Evolutionary conservation across 2,888 invertebrate species (phyloP), one percentile per base, ranked within the genome.

Genomic region (Conistra vaccinii): DNA sequence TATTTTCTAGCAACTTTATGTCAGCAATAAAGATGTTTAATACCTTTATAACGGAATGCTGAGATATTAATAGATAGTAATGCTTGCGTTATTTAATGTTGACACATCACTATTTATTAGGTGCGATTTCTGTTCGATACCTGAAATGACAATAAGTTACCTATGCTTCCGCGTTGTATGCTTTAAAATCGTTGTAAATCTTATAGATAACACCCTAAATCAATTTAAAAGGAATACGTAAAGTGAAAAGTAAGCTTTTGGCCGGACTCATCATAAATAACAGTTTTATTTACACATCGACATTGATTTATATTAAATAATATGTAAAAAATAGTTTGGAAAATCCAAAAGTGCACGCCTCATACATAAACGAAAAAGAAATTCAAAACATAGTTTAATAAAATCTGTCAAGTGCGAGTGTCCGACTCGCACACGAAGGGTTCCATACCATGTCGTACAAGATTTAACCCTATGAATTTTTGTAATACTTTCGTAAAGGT

Each of bases 21-120:
- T 71, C 63, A 68, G 86, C 63, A 74, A 87, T 91, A 89, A 91
- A 90, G 39, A 68, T 74, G 48, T 83, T 85, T 88, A 87, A 90
- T 87, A 85, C 78, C 72, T 80, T 81, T 80, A 79, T 81, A 83
- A 84, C 82, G 77, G 84, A 88, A 81, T 76, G 69, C 45, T 73
- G 74, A 78, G 69, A 65, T 80, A 74, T 84, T 84, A 69, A 86
- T 77, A 78, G 70, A 60, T 63, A n/a, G n/a, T n/a, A n/a, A 62
- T 57, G 35, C 29, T 29, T 67, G 35, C 23, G 68, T 63, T 75
- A 65, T 45, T 67, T 72, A 69, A 57, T 65, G 67, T 70, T 32
- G 67, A 63, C 70, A 70, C 58, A 68, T 55, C 39, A 61, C 29
- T 68, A 70, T 72, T 74, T 65, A 66, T 48, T 81, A 9, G 6